Base-by-base conservation (phyloP, 2,888 invertebrate species). In the Caenorhabditis virilis region DNA sequence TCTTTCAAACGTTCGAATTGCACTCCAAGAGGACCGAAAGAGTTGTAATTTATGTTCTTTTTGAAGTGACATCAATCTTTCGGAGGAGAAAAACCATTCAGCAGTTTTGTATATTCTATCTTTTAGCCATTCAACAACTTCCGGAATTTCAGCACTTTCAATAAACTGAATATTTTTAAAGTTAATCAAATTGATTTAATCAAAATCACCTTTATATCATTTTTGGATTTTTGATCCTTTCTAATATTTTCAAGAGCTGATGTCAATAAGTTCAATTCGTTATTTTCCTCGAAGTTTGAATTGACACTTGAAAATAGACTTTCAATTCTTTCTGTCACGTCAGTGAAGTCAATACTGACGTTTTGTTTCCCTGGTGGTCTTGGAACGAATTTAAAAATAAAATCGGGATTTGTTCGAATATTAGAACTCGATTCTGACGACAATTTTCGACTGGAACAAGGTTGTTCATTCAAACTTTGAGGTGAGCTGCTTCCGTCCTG, bases 11-110 rank as follows among this genome's bases (percentile, higher is more conserved):
- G 60, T 60, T 18, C 60, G 33, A 15, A 60, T 25, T 5, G 50
- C 41, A 26, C 43, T 54, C 60, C 60, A 60, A 9, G 60, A 60
- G 2, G 60, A 60, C 1, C 43, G 42, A 48, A 60, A 60, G n/a
- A 60, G 27, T 41, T 54, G 60, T 45, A 60, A 50, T 33, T 60
- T 60, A 16, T 60, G 50, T 15, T 60, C 45, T 45, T 46, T 26
- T 1, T 48, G 60, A 45, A 60, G 60, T n/a, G 48, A 45, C 54
- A 60, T 60, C 18, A 60, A 30, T 1, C 45, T 54, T 35, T 43
- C 39, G 16, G 60, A 60, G 4, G 49, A 38, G 20, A 54, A 25
- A 25, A 60, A 60, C 60, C 60, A 60, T 25, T 36, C 25, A 1
- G 60, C 54, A 26, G 49, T 53, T 39, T 54, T 54, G 38, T 50